Base-by-base conservation (phyloP, 2,113 vertebrate species). In the Leptobrachium leishanense region DNA sequence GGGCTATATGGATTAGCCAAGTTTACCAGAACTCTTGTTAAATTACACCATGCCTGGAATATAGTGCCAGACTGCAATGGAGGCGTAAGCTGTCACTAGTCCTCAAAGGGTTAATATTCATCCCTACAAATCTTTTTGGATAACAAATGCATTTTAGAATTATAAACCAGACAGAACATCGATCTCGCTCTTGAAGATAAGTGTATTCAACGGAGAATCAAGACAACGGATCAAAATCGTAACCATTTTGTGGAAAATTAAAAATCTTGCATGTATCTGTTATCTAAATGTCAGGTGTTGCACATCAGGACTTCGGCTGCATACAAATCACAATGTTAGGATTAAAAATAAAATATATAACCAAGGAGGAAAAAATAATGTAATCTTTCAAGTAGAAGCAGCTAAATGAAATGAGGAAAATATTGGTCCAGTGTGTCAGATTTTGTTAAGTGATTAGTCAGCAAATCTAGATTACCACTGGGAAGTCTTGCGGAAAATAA, bases 401-500 rank as follows among this genome's bases (percentile, higher is more conserved):
- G 75, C 65, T 41, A 10, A 43, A 62, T 8, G 54, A 66, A 40
- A 66, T 31, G 70, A 59, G 43, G 70, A 39, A 59, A 46, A 43
- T 39, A 43, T 54, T 12, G n/a, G 71, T 74, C 77, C 46, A n/a
- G 59, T 68, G 77, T 80, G 77, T 80, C 77, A 80, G 54, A 65
- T 59, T 67, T 44, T 80, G 63, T 80, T 80, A 80, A 68, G 70
- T 80, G 71, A 80, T 80, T 74, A 80, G 70, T 80, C 77, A 80
- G 71, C 71, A 68, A 80, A 74, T 15, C 53, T 39, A 54, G 69
- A 72, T 68, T 74, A 57, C 71, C 50, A 74, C 13, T 11, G n/a
- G 42, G 71, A 39, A 73, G 70, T 80, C 77, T n/a, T 2, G 50
- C 66, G 71, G 42, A 74, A 62, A 80, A 65, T 44, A 39, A 44